Percentiles rank a stretch among this genome's conserved stretches.
Evolutionary conservation across 2,888 invertebrate species (phyloP).

Genomic region (Clanis bilineata): DNA sequence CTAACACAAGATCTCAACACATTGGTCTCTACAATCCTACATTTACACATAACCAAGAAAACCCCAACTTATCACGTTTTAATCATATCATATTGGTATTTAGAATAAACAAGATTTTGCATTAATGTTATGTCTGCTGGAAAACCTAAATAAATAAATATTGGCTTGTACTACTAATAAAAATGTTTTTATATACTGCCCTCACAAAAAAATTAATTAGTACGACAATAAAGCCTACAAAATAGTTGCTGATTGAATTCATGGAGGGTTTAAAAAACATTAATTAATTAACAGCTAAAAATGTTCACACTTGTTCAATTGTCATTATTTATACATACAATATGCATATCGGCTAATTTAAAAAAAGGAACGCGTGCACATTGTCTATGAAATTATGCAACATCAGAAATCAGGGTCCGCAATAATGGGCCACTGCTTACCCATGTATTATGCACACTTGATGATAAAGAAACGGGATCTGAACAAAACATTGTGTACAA

Average conservation of each 20-base stretch:
- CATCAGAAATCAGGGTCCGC: constrained; percentile 26
- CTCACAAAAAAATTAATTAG: no score
- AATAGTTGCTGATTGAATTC: no score
- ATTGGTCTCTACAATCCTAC: no score
- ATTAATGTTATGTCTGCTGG: no score
- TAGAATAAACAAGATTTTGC: no score
- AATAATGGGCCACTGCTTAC: constrained; percentile 3
- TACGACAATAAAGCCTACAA: no score
- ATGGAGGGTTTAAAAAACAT: not conserved
- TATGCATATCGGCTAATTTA: not conserved
- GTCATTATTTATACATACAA: not conserved
- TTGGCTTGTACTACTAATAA: no score
- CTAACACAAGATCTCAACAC: not conserved
- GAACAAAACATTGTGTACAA: constrained; percentile 9
- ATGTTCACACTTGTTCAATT: not conserved
- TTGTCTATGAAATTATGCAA: constrained; percentile 17
- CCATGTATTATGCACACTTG: constrained; percentile 14
- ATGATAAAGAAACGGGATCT: constrained; percentile 17
- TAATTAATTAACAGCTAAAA: not conserved
- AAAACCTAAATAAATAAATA: no score
- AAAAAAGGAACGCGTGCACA: constrained; percentile 16
- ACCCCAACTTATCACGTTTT: no score
- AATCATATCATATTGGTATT: no score
- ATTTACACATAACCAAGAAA: not conserved
- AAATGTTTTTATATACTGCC: no score